Evolutionary conservation across 2,113 vertebrate species (phyloP).

Genomic region (Chauna torquata): DNA sequence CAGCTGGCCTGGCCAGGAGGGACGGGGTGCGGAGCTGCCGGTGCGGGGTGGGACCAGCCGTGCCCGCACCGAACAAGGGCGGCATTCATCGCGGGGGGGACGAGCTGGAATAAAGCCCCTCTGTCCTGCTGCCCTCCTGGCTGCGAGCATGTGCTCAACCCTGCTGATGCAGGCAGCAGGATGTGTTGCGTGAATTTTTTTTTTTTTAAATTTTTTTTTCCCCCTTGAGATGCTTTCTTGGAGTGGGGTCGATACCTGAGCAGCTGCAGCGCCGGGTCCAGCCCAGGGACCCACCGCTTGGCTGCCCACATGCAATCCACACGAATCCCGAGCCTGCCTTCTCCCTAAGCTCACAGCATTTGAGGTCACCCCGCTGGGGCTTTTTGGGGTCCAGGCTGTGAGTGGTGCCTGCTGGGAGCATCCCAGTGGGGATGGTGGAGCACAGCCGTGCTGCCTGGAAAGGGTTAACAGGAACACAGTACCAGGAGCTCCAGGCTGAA

Average conservation of each 20-base stretch:
- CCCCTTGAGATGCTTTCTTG: not conserved
- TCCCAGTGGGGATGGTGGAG: not conserved
- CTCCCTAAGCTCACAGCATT: not conserved
- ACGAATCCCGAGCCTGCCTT: not conserved
- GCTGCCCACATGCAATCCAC: not conserved
- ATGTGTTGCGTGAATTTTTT: not conserved
- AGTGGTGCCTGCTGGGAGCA: not conserved
- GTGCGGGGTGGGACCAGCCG: not conserved
- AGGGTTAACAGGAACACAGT: rapidly evolving
- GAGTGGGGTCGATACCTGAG: not conserved
- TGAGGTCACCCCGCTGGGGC: rapidly evolving
- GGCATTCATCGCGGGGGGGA: not conserved
- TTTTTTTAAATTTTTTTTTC: too few species aligned
- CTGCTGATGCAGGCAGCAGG: rapidly evolving
- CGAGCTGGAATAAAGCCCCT: conserved; percentile 1
- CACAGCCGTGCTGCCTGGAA: not conserved
- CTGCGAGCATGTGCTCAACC: not conserved
- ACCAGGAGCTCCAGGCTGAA: rapidly evolving
- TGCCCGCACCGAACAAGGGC: not conserved
- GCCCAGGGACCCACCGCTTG: rapidly evolving
- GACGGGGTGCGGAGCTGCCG: not conserved
- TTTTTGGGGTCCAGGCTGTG: not conserved
- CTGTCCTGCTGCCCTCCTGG: not conserved
- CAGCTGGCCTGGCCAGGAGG: not conserved
- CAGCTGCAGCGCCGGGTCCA: not conserved